Evolutionary conservation across 2,797 vertebrate species (phyloP), one percentile per base, ranked within the genome.

Genomic region (Helicolenus hilgendorfi): DNA sequence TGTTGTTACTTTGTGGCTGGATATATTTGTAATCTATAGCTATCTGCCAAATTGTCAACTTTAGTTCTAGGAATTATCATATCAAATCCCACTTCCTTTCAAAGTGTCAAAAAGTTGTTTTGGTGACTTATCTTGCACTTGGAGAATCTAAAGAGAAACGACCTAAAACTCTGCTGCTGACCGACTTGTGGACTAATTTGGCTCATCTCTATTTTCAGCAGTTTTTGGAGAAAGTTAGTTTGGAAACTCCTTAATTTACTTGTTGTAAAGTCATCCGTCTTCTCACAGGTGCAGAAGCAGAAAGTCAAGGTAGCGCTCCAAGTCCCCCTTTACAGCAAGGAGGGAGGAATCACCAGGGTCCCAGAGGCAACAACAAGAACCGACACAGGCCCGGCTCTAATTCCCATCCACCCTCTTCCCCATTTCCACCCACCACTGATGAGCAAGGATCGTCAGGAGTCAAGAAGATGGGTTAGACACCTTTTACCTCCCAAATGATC

Each of bases 391-490:
- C 90, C 3, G 79, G 86, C 86, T 86, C 92, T 9, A 89, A 90
- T 73, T 89, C 93, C 72, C 95, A 97, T 38, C 87, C 86, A 45
- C 55, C 87, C 26, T 2, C 78, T 18, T 85, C 86, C 58, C 89
- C 89, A 18, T 79, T 84, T 55, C 70, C 70, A 11, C n/a, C 87
- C 53, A 8, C 53, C 35, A 33, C 36, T 5, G 92, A 95, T 36
- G 95, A 96, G 18, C 96, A 94, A 7, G 92, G 92, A 64, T 90
- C 92, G 8, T 87, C 93, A 38, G 91, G 91, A 62, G 92, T 59
- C 82, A 97, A 93, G 91, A 98, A 97, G 81, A 97, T 97, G 14
- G 97, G 97, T 97, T 7, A 95, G 94, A 67, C 20, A 62, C 18
- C 24, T 59, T 14, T 29, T 29, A 10, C 36, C 18, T 9, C 20